phyloP scores from a whole-genome alignment of 2,113 vertebrate species.

The Coreoperca whiteheadi region DNA sequence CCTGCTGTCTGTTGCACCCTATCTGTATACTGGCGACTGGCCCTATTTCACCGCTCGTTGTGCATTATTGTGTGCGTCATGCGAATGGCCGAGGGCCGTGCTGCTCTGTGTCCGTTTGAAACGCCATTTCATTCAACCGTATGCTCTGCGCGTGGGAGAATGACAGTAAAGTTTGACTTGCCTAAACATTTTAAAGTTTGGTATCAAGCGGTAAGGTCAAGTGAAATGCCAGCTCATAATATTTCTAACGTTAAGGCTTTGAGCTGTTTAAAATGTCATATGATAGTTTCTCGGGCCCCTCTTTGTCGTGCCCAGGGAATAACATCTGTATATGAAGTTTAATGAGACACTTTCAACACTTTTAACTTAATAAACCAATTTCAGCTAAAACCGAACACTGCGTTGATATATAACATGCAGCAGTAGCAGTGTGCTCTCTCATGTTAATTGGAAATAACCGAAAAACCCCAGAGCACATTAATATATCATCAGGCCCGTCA shows the following conservation, averaged over 20 bases:
- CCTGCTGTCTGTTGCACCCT: no score
- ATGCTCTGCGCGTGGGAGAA: no score
- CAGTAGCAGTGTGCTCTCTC: neutral
- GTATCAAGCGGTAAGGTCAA: neutral
- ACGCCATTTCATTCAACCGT: no score
- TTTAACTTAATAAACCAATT: neutral
- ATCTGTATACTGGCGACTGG: no score
- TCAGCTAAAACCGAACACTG: neutral
- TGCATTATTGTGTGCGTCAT: no score
- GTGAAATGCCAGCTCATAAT: neutral
- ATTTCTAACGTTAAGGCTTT: constrained; percentile 2
- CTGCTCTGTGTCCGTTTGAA: no score
- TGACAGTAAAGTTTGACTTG: no score
- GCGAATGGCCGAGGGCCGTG: no score
- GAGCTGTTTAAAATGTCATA: neutral
- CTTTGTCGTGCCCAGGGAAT: no score
- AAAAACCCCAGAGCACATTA: constrained; percentile 27
- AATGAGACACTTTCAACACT: neutral
- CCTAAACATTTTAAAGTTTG: constrained; percentile 10
- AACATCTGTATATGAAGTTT: neutral
- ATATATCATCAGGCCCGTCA: constrained; percentile 9
- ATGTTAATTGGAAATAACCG: constrained; percentile 43
- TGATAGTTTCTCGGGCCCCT: neutral
- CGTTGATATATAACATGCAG: neutral
- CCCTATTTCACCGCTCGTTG: no score